Conservation (phyloP, 2,888 invertebrate genomes). For the Abscondita cerata region DNA sequence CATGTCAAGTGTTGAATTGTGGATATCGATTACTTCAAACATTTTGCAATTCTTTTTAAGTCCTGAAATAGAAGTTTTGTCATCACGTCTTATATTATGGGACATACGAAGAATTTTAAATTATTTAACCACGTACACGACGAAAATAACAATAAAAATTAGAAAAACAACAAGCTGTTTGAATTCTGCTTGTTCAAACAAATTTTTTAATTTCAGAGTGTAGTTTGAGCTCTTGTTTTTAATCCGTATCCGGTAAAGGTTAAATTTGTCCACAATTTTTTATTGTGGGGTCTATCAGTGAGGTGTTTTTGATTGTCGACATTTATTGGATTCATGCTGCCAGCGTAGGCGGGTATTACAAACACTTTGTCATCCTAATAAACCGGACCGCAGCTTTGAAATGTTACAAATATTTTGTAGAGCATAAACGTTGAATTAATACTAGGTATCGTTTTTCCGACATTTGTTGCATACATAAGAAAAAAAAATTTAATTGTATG, state of each 20-base stretch:
- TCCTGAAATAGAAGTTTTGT: background rate
- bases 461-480: too few species aligned
- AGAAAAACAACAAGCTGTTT: too few species aligned
- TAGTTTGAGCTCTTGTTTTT: too few species aligned
- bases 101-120: background rate
- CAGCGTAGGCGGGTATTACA: conserved; percentile 12
- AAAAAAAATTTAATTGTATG: too few species aligned
- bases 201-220: too few species aligned
- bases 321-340: conserved; percentile 13
- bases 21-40: conserved; percentile 11
- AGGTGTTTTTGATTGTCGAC: conserved; percentile 13
- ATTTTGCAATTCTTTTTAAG: conserved; percentile 8
- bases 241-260: background rate
- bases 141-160: background rate
- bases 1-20: conserved; percentile 4
- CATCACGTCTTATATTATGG: conserved; percentile 10
- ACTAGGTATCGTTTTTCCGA: too few species aligned
- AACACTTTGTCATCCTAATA: conserved; percentile 11
- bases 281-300: background rate
- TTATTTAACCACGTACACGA: background rate
- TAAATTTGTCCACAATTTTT: background rate
- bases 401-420: too few species aligned
- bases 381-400: background rate
- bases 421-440: too few species aligned
- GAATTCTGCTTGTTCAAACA: too few species aligned